Base-by-base conservation (phyloP, 2,888 invertebrate genomes). In the Cephus rjabovi region DNA sequence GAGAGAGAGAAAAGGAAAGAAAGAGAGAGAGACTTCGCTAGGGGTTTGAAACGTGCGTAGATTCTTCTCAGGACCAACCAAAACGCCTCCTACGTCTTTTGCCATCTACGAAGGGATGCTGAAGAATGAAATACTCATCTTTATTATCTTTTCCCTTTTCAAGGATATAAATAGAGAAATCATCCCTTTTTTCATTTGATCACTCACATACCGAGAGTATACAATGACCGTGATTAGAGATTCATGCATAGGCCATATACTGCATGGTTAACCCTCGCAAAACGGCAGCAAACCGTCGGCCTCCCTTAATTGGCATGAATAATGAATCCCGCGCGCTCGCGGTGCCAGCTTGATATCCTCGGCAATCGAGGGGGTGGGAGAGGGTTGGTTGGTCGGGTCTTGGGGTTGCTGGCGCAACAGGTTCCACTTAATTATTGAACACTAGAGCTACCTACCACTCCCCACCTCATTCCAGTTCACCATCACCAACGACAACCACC, bases 361-460 rank as follows among this genome's bases (percentile, higher is more conserved):
- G 56, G 56, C 9, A 56, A 56, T 56, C 23, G 70, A 78, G 78
- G 71, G 69, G 69, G 34, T 80, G 76, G 82, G 78, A 76, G 76
- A 82, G 83, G 79, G 84, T 84, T 83, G 81, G 84, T 82, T 83
- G 79, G 82, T 84, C 79, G 86, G 81, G 81, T 79, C 80, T 77
- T 75, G 83, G 83, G 81, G 86, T 80, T 82, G 82, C 84, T 81
- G 87, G 87, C 87, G 90, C 90, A 91, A 91, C 90, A 91, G 90
- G 90, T 91, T 85, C 88, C 88, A 90, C 91, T 90, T 91, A 91
- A 91, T 91, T 91, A 91, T 91, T 90, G 90, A 91, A 89, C 87
- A 89, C 87, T 87, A 86, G 85, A 87, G 86, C 86, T 71, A 34
- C 31, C 31, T 71, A 71, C 71, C 71, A 31, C 33, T 31, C 12